Conservation (phyloP, 2,113 vertebrate species). For the Laticauda laticaudata region DNA sequence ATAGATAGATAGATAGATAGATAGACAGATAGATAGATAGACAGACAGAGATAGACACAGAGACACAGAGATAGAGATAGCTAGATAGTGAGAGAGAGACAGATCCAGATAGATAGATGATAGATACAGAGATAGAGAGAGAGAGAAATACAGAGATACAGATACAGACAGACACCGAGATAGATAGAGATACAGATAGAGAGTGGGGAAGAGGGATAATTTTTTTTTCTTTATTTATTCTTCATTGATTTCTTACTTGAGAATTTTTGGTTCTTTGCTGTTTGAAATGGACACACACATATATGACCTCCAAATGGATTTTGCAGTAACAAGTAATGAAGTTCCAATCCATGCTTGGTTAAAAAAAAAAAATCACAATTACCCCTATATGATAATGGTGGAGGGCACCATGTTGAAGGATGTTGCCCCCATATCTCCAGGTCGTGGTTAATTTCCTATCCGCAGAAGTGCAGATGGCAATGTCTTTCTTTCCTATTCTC, state of each 20-base stretch:
- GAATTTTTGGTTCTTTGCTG: conserved; percentile 36
- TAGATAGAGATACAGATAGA: too few species aligned
- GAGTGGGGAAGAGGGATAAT: not conserved
- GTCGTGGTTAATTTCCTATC: conserved; percentile 70
- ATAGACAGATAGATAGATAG: too few species aligned
- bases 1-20: too few species aligned
- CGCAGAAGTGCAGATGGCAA: conserved; percentile 57
- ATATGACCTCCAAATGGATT: not conserved
- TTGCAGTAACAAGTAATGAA: not conserved
- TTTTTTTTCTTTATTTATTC: not conserved
- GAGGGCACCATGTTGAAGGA: not conserved
- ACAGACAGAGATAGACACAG: too few species aligned
- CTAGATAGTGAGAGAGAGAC: too few species aligned
- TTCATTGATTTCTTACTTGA: not conserved
- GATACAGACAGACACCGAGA: too few species aligned
- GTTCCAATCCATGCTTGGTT: not conserved
- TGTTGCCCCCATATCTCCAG: conserved; percentile 53
- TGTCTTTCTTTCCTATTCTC: conserved; percentile 53
- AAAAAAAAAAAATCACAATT: not conserved
- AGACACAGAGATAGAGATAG: too few species aligned
- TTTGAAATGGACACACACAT: conserved; percentile 14
- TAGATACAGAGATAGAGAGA: too few species aligned
- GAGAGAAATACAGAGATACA: too few species aligned
- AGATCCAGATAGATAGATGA: too few species aligned
- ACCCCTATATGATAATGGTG: not conserved